Conservation (phyloP, 2,113 vertebrate genomes). For the Pelvicachromis taeniatus region DNA sequence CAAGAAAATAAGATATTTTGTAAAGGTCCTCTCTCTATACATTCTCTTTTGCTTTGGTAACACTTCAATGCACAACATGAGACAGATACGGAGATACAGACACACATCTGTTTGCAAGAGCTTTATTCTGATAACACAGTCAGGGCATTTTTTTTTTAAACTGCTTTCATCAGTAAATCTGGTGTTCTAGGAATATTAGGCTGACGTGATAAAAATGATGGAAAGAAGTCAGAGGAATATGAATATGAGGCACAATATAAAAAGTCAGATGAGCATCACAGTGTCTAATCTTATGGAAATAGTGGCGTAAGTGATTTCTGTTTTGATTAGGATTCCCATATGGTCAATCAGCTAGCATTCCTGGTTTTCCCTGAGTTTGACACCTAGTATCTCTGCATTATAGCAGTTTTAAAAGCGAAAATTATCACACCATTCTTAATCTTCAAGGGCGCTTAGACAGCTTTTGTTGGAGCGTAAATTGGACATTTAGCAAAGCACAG, state of each 20-base stretch:
- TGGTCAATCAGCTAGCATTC: background rate
- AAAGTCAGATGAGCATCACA: background rate
- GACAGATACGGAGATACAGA: background rate
- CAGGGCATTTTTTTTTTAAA: background rate
- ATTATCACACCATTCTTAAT: background rate
- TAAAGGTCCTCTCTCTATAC: conserved; percentile 28
- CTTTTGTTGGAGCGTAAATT: background rate
- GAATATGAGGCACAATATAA: background rate
- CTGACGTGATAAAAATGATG: background rate
- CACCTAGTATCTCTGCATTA: background rate
- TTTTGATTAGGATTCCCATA: background rate
- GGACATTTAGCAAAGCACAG: background rate
- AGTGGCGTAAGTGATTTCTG: background rate
- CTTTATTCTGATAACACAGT: background rate
- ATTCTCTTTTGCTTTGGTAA: conserved; percentile 24
- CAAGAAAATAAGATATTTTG: conserved; percentile 45
- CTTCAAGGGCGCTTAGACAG: background rate
- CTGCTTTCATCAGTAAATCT: background rate
- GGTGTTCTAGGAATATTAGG: background rate
- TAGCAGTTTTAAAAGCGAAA: background rate
- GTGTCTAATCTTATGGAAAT: background rate
- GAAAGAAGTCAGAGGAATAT: background rate
- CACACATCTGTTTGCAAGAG: background rate
- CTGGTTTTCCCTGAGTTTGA: background rate
- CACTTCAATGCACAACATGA: conserved; percentile 7